Evolutionary conservation across 2,888 invertebrate species (phyloP).

Genomic region (Chrysopilus asiliformis): DNA sequence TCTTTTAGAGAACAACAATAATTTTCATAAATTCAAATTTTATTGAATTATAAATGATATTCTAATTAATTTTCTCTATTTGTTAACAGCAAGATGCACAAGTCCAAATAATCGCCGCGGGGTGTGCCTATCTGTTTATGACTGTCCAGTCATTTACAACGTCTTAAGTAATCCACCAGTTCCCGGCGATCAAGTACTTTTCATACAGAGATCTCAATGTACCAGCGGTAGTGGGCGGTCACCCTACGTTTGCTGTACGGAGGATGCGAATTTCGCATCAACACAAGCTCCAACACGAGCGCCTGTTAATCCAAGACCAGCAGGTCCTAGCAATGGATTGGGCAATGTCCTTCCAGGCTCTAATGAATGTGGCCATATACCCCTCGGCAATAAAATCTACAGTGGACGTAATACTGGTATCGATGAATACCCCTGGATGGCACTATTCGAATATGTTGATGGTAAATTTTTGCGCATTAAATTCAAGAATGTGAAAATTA

Average conservation of each 20-base stretch:
- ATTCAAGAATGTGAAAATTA: too few relatives aligned
- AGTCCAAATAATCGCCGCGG: slow-evolving; percentile 29
- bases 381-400: slow-evolving; percentile 40
- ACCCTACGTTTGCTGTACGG: slow-evolving; percentile 30
- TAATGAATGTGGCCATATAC: slow-evolving; percentile 26
- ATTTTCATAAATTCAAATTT: too few relatives aligned
- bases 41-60: too few relatives aligned
- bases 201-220: slow-evolving; percentile 27
- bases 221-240: slow-evolving; percentile 20
- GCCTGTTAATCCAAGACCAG: slow-evolving; percentile 2
- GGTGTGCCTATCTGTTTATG: slow-evolving; percentile 27
- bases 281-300: neutral
- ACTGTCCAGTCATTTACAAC: slow-evolving; percentile 24
- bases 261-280: slow-evolving; percentile 18
- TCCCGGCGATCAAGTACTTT: slow-evolving; percentile 17
- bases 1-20: too few relatives aligned
- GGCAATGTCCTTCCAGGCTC: slow-evolving; percentile 24
- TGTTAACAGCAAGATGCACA: slow-evolving; percentile 42
- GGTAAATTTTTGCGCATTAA: slow-evolving; percentile 3
- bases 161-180: slow-evolving; percentile 18
- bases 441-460: slow-evolving; percentile 32
- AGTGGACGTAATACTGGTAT: slow-evolving; percentile 47
- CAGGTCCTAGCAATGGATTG: slow-evolving; percentile 13
- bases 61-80: too few relatives aligned
- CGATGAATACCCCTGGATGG: slow-evolving; percentile 59